These are phyloP conservation scores for Gobius niger DNA, from an alignment of 2,113 vertebrate genomes.

Conservation along the genomic window DNA sequence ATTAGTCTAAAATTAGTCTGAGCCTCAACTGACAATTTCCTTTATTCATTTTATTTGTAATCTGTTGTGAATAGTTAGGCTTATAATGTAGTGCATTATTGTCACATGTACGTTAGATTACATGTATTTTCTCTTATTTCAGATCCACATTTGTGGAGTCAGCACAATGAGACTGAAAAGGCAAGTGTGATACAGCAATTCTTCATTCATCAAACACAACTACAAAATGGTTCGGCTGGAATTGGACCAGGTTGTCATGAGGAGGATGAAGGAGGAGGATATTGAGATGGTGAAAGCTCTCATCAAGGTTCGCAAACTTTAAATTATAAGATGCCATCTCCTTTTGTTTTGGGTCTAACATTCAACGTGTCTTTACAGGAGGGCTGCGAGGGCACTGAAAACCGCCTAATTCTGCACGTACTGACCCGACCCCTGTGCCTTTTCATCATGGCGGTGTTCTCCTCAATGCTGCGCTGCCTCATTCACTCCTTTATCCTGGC, in stretches of 20 bases:
- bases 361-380: conserved; percentile 66
- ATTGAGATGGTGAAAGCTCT: conserved; percentile 77
- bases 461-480: conserved; percentile 82
- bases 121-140: no score
- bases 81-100: no score
- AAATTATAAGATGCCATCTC: no score
- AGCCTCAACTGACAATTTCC: no score
- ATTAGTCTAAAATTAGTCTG: no score
- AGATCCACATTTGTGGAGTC: no score
- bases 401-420: conserved; percentile 84
- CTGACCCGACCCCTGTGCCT: conserved; percentile 83
- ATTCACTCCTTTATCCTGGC: conserved; percentile 86
- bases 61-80: no score
- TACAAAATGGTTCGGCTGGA: conserved; percentile 75
- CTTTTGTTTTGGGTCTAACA: not conserved
- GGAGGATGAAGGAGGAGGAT: conserved; percentile 79
- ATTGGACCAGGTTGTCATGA: conserved; percentile 73
- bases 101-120: no score
- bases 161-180: no score
- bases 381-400: conserved; percentile 84
- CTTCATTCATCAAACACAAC: conserved; percentile 10
- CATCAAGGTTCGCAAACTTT: conserved; percentile 70
- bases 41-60: no score
- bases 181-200: not conserved
- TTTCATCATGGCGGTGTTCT: conserved; percentile 78